Evolutionary conservation across 2,797 vertebrate species (phyloP), one percentile per base, ranked within the genome.

Genomic region (Lateolabrax maculatus): DNA sequence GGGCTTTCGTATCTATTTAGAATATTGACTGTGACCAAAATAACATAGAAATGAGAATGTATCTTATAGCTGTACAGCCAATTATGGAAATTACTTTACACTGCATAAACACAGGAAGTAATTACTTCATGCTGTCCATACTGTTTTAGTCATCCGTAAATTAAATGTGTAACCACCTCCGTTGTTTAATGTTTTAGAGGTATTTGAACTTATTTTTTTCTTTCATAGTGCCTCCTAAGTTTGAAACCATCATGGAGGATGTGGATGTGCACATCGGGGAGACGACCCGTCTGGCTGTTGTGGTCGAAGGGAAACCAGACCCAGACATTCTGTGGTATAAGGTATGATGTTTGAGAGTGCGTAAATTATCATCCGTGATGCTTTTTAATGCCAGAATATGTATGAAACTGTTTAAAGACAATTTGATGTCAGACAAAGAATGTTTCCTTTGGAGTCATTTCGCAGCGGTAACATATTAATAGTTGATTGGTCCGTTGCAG

Each of bases 171-270:
- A 5, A 27, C 27, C 68, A 7, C 21, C 19, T 9, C 12, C 1
- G 10, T 13, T 44, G 16, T 12, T 18, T n/a, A 19, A 49, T 37
- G 8, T 60, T 25, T 19, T 2, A 57, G n/a, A 39, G 43, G 5
- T 7, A 21, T n/a, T 65, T 25, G 27, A 25, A n/a, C 10, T 48
- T 58, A 3, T 13, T 43, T 41, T 41, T 56, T 71, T 63, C 23
- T 27, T 55, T n/a, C 9, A 1, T 88, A 99, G 98, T 96, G 91
- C 88, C 96, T 13, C 98, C 98, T 0, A 96, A 96, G 69, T 99
- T 99, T 93, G 98, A 99, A 85, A 97, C 95, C 49, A 99, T 99
- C 94, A 99, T 99, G 98, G 98, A 99, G 88, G 98, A 99, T 6
- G 95, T 98, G 0, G 97, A 98, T 29, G 95, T 96, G 21, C 94